phyloP scores from a whole-genome alignment of 2,888 invertebrate species.

The Drosophila sordidapex region DNA sequence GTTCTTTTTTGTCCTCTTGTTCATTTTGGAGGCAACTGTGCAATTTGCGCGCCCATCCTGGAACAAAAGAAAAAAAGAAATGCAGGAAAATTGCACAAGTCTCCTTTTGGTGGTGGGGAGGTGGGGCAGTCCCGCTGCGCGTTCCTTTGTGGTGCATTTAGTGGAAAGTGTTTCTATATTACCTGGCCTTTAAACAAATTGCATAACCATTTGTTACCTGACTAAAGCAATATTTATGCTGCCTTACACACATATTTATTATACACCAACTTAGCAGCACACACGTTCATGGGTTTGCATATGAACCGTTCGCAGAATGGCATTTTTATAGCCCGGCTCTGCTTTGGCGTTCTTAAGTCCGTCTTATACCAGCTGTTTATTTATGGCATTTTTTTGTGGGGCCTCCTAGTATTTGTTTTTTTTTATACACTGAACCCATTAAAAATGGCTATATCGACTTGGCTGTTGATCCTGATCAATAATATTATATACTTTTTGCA shows the following conservation, averaged over 20 bases:
- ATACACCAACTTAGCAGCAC: conserved; percentile 2
- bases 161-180: conserved; percentile 45
- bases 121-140: neutral
- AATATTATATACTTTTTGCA: no score
- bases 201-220: conserved; percentile 70
- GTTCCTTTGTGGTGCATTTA: conserved; percentile 40
- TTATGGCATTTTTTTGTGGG: conserved; percentile 50
- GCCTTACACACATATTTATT: conserved; percentile 34
- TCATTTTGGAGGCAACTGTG: conserved; percentile 47
- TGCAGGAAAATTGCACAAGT: conserved; percentile 29
- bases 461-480: no score
- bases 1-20: conserved; percentile 25
- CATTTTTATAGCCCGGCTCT: conserved; percentile 55
- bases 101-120: conserved; percentile 14
- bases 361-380: conserved; percentile 71
- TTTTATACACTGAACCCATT: neutral
- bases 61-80: conserved; percentile 25
- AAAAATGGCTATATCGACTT: neutral
- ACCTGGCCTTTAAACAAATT: conserved; percentile 66
- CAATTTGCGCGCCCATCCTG: conserved; percentile 59
- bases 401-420: neutral
- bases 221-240: conserved; percentile 57
- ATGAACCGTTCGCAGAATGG: no score
- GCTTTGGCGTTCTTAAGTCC: conserved; percentile 64
- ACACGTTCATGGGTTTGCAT: neutral